Base-by-base conservation (phyloP, 2,888 invertebrate genomes). In the Silvanus unidentatus region DNA sequence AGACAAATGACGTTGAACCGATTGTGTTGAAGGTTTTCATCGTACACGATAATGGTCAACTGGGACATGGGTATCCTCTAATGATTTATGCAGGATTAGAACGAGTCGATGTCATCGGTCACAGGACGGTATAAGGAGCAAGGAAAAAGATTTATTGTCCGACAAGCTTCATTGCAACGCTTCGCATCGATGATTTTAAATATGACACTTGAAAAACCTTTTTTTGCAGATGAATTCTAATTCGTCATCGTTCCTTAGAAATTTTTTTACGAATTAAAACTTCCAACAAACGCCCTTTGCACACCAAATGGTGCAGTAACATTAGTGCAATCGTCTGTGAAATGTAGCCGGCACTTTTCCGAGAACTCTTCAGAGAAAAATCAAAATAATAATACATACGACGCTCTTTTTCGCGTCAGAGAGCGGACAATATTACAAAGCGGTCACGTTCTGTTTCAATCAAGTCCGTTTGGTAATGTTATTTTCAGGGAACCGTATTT, bases 11-110 rank as follows among this genome's bases (percentile, higher is more conserved):
- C 48, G 50, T 49, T 49, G 44, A 48, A 42, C 45, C 37, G 37
- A 37, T 37, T 37, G 45, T 45, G 45, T 45, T 39, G 45, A 45
- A 42, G 42, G 42, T 53, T 54, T 46, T 57, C 37, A 22, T 53
- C 48, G 44, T 51, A 48, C 53, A 49, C 53, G 58, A 60, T 56
- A 59, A 58, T 58, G 59, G 60, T 53, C 54, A 55, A 57, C 58
- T 52, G 43, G 59, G 51, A 58, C 55, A 49, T 45, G 48, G 53
- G 48, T 50, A 49, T 47, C 49, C 41, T 54, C 50, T 59, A 58
- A 59, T 61, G 59, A 61, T 59, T 59, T 59, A 61, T 61, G 57
- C 57, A 58, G 54, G 55, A 57, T 53, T 57, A 56, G 48, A 39
- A 43, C 49, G 42, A 51, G 48, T 52, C 48, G 51, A 54, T 43